Conservation (phyloP, 2,888 invertebrate species). For the Cantharis rufa region DNA sequence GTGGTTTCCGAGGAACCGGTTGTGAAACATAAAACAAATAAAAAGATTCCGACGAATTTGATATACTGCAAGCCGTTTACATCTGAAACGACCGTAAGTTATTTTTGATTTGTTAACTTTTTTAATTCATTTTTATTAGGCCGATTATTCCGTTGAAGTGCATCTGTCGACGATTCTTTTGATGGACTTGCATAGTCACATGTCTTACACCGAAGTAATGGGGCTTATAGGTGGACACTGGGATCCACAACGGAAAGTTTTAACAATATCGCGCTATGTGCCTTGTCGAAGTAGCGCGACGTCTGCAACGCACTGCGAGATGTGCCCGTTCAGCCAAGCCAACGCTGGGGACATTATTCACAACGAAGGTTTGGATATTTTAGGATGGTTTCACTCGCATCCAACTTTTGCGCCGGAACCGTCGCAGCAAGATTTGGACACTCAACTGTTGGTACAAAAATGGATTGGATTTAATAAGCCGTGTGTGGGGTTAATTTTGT, state of each 20-base stretch:
- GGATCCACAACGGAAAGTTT: conserved; percentile 44
- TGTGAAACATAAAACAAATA: conserved; percentile 50
- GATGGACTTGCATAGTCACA: conserved; percentile 74
- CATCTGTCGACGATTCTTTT: conserved; percentile 64
- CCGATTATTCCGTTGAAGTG: conserved; percentile 65
- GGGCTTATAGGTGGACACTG: conserved; percentile 70
- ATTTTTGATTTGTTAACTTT: neutral
- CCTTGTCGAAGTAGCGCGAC: conserved; percentile 68
- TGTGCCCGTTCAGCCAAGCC: conserved; percentile 75
- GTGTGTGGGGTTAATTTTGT: conserved; percentile 68
- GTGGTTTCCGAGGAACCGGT: conserved; percentile 53
- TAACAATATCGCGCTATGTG: conserved; percentile 61
- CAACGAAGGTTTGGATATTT: conserved; percentile 53
- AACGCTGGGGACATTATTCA: conserved; percentile 63
- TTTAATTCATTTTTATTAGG: conserved; percentile 52
- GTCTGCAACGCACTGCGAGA: conserved; percentile 73
- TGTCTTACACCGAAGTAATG: conserved; percentile 73
- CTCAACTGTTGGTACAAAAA: conserved; percentile 66
- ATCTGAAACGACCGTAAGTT: conserved; percentile 61
- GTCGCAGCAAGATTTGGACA: conserved; percentile 68
- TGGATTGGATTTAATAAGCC: conserved; percentile 61
- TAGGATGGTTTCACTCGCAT: conserved; percentile 82
- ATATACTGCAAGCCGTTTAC: conserved; percentile 65
- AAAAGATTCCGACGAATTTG: conserved; percentile 59
- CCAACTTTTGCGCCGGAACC: conserved; percentile 73